Percentiles rank a stretch among this genome's conserved stretches.
These are phyloP conservation scores for Corvus hawaiiensis DNA, from an alignment of 2,113 vertebrate genomes.

Conservation along the genomic window DNA sequence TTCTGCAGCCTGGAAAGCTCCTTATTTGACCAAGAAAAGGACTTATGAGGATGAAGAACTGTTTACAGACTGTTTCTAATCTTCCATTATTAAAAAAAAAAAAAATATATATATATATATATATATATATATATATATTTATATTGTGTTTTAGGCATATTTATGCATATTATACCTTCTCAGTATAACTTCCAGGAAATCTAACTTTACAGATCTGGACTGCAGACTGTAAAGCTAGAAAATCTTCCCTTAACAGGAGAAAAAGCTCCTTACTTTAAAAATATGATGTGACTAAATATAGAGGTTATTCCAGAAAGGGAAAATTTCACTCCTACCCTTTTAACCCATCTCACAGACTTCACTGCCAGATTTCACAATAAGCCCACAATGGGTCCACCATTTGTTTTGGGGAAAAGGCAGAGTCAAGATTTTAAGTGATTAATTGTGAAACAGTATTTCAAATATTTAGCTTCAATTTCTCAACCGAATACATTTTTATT, in stretches of 20 bases:
- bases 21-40: background rate
- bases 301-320: background rate
- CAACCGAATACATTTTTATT: background rate
- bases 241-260: background rate
- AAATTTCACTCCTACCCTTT: background rate
- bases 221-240: background rate
- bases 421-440: background rate
- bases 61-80: background rate
- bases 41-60: background rate
- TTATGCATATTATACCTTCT: background rate
- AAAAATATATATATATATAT: too few relatives aligned
- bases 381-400: background rate
- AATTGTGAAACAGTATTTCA: background rate
- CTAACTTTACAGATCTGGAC: background rate
- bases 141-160: background rate
- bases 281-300: background rate
- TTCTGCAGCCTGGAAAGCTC: background rate
- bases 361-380: background rate
- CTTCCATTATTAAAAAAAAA: background rate
- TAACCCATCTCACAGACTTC: background rate
- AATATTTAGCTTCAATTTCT: background rate
- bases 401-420: background rate
- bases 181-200: background rate
- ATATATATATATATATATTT: too few relatives aligned
- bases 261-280: background rate